Conservation (phyloP, 2,113 vertebrate genomes). For the Hassar affinis region DNA sequence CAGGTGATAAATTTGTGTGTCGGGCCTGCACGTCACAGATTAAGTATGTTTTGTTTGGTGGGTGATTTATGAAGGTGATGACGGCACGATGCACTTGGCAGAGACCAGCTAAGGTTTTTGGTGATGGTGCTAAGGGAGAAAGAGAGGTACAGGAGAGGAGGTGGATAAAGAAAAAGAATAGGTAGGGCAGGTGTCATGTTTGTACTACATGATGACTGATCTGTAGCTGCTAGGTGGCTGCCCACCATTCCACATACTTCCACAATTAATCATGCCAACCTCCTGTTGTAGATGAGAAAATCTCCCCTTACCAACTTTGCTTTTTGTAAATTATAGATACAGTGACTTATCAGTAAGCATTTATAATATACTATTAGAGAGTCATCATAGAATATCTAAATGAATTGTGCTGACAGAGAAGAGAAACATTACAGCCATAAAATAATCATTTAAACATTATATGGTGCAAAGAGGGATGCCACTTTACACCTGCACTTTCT, state of each 20-base stretch:
- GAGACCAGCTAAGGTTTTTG: slow-evolving; percentile 65
- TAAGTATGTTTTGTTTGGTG: slow-evolving; percentile 77
- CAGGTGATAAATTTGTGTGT: slow-evolving; percentile 73
- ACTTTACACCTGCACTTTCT: slow-evolving; percentile 2
- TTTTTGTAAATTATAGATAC: background rate
- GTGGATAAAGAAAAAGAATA: slow-evolving; percentile 14
- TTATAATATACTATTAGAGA: background rate
- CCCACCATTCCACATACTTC: slow-evolving; percentile 68
- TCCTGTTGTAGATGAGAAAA: slow-evolving; percentile 55
- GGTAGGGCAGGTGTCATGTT: slow-evolving; percentile 67
- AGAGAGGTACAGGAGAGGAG: slow-evolving; percentile 61
- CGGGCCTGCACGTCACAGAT: slow-evolving; percentile 70
- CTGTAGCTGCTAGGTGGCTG: slow-evolving; percentile 69
- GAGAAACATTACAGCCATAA: background rate
- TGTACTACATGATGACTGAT: slow-evolving; percentile 76
- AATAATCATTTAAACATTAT: background rate
- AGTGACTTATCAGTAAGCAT: background rate
- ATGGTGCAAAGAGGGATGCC: background rate
- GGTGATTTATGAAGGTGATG: slow-evolving; percentile 79
- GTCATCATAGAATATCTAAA: background rate
- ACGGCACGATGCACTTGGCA: slow-evolving; percentile 68
- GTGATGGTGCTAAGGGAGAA: slow-evolving; percentile 65
- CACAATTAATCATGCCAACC: slow-evolving; percentile 72
- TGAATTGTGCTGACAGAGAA: background rate
- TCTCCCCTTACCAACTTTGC: slow-evolving; percentile 59